Percentiles rank a stretch among this genome's conserved stretches.
phyloP scores from a whole-genome alignment of 1,140 invertebrate genomes.

The Eupristina koningsbergeri region DNA sequence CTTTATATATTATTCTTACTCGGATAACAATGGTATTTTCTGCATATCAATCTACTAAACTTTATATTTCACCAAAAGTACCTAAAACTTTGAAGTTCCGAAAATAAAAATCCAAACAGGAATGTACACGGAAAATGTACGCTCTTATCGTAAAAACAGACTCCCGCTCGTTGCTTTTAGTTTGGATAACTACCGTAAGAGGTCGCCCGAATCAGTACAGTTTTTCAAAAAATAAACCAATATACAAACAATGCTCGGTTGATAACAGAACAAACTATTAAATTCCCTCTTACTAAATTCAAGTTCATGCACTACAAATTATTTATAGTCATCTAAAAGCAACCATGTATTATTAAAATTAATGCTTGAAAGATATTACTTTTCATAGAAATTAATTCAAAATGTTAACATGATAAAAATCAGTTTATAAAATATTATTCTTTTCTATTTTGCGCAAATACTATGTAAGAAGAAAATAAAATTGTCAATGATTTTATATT shows the following conservation, averaged over 20 bases:
- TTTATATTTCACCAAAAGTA: neutral
- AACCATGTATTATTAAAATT: neutral
- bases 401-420: no score
- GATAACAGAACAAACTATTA: conserved; percentile 1
- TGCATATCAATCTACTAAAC: neutral
- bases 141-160: neutral
- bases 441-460: no score
- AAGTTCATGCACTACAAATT: neutral
- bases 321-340: neutral
- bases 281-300: neutral
- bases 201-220: conserved; percentile 24
- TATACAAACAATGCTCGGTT: neutral
- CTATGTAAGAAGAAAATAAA: no score
- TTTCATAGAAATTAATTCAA: no score
- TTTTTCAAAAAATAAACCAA: neutral
- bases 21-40: neutral
- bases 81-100: neutral
- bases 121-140: neutral
- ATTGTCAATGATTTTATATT: no score
- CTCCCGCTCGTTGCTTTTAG: neutral
- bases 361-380: no score
- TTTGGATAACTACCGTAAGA: neutral
- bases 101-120: neutral
- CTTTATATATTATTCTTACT: neutral
- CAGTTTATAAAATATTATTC: no score